Evolutionary conservation across 2,113 vertebrate genomes (phyloP), one percentile per base, ranked within the genome.

Genomic region (Gadus macrocephalus): DNA sequence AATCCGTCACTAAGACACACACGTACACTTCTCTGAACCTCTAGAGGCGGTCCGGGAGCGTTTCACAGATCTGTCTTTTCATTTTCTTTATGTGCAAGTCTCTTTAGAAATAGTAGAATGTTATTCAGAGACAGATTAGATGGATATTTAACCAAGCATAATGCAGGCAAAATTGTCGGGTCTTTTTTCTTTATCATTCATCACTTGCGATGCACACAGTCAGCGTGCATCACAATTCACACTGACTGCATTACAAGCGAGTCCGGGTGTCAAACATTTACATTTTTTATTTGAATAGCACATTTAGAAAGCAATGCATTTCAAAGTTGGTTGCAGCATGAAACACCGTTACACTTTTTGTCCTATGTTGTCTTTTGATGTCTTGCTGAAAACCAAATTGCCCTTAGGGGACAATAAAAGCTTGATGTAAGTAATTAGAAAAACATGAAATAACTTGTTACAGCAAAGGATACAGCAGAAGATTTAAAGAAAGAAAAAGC

Each of bases 1-100:
- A 76, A 79, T 78, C 72, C 78, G 75, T 66, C 77, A 82, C 81
- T 58, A 62, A 70, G 70, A 70, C 49, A 7, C 62, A 76, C 73
- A 61, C 35, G 20, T 74, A 55, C 62, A 75, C 74, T 61, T 25
- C 22, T 15, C 71, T 60, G 66, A 67, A 69, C 59, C 65, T 25
- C 69, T 5, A 22, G n/a, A 78, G 49, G 1, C 56, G 70, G 62
- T 70, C 3, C 63, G 20, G 70, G 72, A 67, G 64, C 11, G 0
- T 60, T 71, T 72, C 53, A 66, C 31, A 70, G 49, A 70, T 63
- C 31, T 35, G 74, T 70, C 62, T 49, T 71, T 55, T 35, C 31
- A 4, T 35, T 35, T 35, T 35, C 6, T 35, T 35, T 35, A 35
- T 35, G 31, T 5, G 73, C 73, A 67, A 67, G 68, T 66, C 31